Evolutionary conservation across 2,888 invertebrate genomes (phyloP), one percentile per base, ranked within the genome.

Genomic region (Hyalella azteca): DNA sequence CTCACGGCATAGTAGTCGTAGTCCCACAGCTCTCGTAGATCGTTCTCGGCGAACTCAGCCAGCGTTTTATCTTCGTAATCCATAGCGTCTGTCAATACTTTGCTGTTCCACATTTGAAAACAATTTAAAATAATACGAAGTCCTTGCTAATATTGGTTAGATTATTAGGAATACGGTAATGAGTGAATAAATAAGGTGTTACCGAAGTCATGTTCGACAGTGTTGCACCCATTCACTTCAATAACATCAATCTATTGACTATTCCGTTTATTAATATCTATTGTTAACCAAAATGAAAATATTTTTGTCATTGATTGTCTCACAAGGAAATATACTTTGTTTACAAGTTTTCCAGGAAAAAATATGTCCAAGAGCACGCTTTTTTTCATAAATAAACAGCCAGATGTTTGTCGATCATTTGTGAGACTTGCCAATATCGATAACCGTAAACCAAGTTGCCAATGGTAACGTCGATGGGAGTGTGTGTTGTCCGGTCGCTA

Each of bases 161-260:
- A n/a, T n/a, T 92, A 86, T 91, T 91, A 84, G 92, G 92, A 50
- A 91, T 91, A 81, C 91, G 90, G 73, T 91, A 90, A 77, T 95
- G 89, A 66, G 89, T 88, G 80, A 95, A 91, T 84, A 91, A 91
- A 75, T 93, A n/a, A n/a, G n/a, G n/a, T n/a, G n/a, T n/a, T n/a
- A 92, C 11, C 95, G 92, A 82, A 91, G 90, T 87, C 96, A 95
- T 88, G 93, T 92, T 95, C 95, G 95, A n/a, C n/a, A n/a, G n/a
- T 2, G 95, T 95, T 88, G 96, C 95, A 1, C 95, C 95, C n/a
- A 87, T 95, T 95, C 32, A 93, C 91, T 89, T 95, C 94, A 89
- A 94, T 91, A 0, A 94, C 93, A 82, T 92, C 91, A n/a, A 9
- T 9, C 15, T 45, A 11, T 45, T 45, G 11, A 45, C 45, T 15